A percentile compares a stretch with the other conserved stretches of the same genome.
These are phyloP conservation scores for Panthera uncia DNA, from an alignment of 2,113 vertebrate species.

Conservation along the genomic window DNA sequence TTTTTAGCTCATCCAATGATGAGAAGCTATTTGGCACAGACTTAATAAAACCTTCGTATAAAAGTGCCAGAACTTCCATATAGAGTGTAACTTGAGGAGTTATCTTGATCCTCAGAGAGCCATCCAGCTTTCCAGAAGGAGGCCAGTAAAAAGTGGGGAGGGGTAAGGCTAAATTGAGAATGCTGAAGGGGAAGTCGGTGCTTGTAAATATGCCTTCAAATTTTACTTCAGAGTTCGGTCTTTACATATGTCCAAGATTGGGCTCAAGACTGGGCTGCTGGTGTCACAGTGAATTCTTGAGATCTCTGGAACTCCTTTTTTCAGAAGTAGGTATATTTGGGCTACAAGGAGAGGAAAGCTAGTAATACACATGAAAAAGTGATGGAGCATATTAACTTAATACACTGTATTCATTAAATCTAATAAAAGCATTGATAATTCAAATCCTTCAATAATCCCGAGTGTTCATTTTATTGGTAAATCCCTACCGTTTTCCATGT, in stretches of 20 bases:
- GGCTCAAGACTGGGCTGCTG: background rate
- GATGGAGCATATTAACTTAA: background rate
- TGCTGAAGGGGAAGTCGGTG: background rate
- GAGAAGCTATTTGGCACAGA: background rate
- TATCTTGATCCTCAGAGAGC: background rate
- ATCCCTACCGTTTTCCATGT: background rate
- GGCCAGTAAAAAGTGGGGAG: background rate
- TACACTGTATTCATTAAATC: background rate
- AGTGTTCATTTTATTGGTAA: background rate
- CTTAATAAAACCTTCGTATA: conserved; percentile 59
- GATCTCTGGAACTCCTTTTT: background rate
- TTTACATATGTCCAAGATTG: background rate
- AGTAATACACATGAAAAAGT: background rate
- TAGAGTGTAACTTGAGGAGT: conserved; percentile 70
- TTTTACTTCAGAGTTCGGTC: conserved; percentile 39
- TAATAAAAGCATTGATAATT: background rate
- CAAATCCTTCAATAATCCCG: background rate
- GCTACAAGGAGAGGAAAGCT: background rate
- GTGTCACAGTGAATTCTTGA: background rate
- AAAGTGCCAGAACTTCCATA: conserved; percentile 61
- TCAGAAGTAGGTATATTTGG: background rate
- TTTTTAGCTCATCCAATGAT: background rate
- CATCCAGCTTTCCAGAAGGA: conserved; percentile 37
- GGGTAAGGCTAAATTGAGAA: background rate
- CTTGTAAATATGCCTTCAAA: background rate